Percentiles rank a stretch among this genome's conserved stretches.
phyloP scores from a whole-genome alignment of 2,888 invertebrate species.

The Steinernema hermaphroditum region DNA sequence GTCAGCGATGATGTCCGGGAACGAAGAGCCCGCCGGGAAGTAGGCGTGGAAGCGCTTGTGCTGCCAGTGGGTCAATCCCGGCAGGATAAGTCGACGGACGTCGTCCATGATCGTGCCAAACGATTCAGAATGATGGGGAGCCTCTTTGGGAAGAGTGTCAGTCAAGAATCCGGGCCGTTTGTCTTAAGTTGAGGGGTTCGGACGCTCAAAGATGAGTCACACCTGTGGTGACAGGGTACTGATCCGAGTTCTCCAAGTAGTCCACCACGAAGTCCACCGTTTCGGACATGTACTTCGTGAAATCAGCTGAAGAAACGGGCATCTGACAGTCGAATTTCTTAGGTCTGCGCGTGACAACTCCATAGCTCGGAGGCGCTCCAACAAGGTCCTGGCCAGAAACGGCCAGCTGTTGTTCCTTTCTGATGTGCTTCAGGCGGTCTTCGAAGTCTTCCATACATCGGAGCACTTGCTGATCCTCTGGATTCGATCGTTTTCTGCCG shows the following conservation, averaged over 20 bases:
- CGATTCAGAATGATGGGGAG: conserved; percentile 79
- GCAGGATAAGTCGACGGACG: conserved; percentile 82
- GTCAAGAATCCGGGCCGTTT: conserved; percentile 81
- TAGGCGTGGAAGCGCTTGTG: conserved; percentile 97
- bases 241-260: conserved; percentile 80
- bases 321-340: background rate
- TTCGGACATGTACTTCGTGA: conserved; percentile 70
- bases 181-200: conserved; percentile 9
- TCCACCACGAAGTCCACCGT: conserved; percentile 84
- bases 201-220: conserved; percentile 43
- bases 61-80: conserved; percentile 87
- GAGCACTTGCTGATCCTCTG: no score
- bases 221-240: conserved; percentile 82
- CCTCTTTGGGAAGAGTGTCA: conserved; percentile 77
- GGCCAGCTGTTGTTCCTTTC: no score
- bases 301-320: conserved; percentile 38
- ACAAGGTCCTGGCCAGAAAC: no score
- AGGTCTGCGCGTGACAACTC: background rate
- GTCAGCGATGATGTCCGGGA: conserved; percentile 91
- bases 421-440: no score
- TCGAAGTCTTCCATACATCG: no score
- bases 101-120: conserved; percentile 85
- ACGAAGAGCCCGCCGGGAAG: conserved; percentile 93
- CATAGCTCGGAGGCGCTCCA: no score
- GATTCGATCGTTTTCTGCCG: no score